Base-by-base conservation (phyloP, 2,888 invertebrate species). In the Conchocele bisecta region DNA sequence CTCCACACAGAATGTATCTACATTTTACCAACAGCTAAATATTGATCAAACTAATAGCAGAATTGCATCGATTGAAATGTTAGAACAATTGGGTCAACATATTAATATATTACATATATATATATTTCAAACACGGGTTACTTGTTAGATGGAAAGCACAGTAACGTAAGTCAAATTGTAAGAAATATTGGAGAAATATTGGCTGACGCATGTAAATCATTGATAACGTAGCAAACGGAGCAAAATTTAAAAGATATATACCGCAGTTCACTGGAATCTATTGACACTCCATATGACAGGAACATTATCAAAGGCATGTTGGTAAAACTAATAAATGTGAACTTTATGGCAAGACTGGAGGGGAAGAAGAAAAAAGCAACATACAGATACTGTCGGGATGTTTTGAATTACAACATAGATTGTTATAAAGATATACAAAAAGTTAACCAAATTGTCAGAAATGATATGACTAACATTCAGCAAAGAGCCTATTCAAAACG, bases 101-200 rank as follows among this genome's bases (percentile, higher is more conserved):
- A 9, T n/a, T 7, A 24, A 50, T 4, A 50, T 50, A 28, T 29
- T 6, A 28, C 50, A 50, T 15, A 50, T 50, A 50, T 50, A 50
- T 50, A 31, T 50, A n/a, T n/a, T 11, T 29, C 28, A 24, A 31
- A 31, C 17, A 50, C 50, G 28, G 50, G 50, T n/a, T 50, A 50
- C 50, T 7, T 50, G 6, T 24, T 50, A 3, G 9, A 2, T 11
- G 28, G 50, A 7, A 6, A 24, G n/a, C 6, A 50, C 7, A 17
- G 31, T 5, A 3, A 50, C 20, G 9, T 50, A n/a, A n/a, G 9
- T 6, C 50, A 28, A 24, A 28, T 50, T 5, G 31, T 50, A 24
- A 24, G 17, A 50, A 28, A 50, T 9, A 13, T 50, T 9, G 50
- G 31, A 28, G 50, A 24, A 20, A 3, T 50, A 28, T 24, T 6